These are phyloP conservation scores for Seladonia tumulorum DNA, from an alignment of 2,888 invertebrate genomes.

Conservation along the genomic window DNA sequence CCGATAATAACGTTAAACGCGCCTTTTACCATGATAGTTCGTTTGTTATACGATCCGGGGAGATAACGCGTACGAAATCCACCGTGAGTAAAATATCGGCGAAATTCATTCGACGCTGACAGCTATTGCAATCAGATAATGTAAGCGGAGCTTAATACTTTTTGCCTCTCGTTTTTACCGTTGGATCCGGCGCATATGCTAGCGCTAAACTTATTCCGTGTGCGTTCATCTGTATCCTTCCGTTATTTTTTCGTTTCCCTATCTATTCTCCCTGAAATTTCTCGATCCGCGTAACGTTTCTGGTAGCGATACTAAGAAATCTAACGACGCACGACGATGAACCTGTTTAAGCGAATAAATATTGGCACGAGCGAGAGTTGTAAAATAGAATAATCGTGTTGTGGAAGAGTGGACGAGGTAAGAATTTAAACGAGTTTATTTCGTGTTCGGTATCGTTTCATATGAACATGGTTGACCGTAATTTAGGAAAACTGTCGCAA, in stretches of 20 bases:
- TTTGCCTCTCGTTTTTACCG: background rate
- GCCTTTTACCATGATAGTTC: conserved; percentile 31
- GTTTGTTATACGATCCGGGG: conserved; percentile 51
- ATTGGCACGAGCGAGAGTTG: background rate
- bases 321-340: background rate
- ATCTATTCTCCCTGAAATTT: background rate
- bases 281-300: background rate
- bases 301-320: background rate
- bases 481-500: conserved; percentile 29
- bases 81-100: conserved; percentile 1
- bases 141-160: conserved; percentile 2
- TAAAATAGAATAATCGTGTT: background rate
- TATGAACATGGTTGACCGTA: conserved; percentile 58
- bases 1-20: conserved; percentile 65
- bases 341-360: background rate
- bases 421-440: conserved; percentile 20
- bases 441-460: conserved; percentile 49
- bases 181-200: background rate
- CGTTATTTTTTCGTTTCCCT: background rate
- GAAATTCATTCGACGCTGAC: background rate
- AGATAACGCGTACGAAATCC: conserved; percentile 52
- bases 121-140: conserved; percentile 3
- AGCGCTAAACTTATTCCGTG: background rate
- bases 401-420: background rate
- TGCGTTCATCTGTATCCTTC: background rate